phyloP scores from a whole-genome alignment of 2,797 vertebrate genomes.

The Diplodus puntazzo region DNA sequence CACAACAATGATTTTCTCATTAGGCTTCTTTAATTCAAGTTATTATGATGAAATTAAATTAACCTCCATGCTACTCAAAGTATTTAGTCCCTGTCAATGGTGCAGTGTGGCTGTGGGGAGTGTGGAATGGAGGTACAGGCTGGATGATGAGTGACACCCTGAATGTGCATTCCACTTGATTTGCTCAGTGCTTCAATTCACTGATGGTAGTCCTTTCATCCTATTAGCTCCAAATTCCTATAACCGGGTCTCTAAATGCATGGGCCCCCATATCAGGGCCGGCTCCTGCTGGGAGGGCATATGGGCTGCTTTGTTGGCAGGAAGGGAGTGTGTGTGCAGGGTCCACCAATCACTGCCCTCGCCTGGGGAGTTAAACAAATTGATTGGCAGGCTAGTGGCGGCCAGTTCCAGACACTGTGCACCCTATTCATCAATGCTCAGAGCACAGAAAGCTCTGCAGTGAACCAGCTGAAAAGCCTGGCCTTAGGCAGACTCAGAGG shows the following conservation, averaged over 20 bases:
- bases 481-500: conserved; percentile 7
- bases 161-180: conserved; percentile 79
- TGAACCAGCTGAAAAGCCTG: conserved; percentile 53
- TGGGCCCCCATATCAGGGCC: conserved; percentile 75
- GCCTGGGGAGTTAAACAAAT: conserved; percentile 88
- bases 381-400: conserved; percentile 83
- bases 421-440: conserved; percentile 66
- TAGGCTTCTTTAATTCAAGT: conserved; percentile 22
- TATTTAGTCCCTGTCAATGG: conserved; percentile 4
- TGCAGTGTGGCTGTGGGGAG: conserved; percentile 22
- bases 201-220: conserved; percentile 81
- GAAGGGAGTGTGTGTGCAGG: conserved; percentile 79
- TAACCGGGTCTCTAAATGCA: conserved; percentile 80
- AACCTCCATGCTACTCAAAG: conserved; percentile 2
- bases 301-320: conserved; percentile 84
- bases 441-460: conserved; percentile 52
- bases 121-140: conserved; percentile 37
- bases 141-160: conserved; percentile 68
- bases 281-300: conserved; percentile 84
- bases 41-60: conserved; percentile 26
- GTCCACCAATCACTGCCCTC: conserved; percentile 81
- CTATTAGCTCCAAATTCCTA: conserved; percentile 83
- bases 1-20: conserved; percentile 14
- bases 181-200: conserved; percentile 77
- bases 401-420: conserved; percentile 75